A percentile compares a stretch with the other conserved stretches of the same genome.
Evolutionary conservation across 2,113 vertebrate genomes (phyloP).

Genomic region (Leptosomus discolor): DNA sequence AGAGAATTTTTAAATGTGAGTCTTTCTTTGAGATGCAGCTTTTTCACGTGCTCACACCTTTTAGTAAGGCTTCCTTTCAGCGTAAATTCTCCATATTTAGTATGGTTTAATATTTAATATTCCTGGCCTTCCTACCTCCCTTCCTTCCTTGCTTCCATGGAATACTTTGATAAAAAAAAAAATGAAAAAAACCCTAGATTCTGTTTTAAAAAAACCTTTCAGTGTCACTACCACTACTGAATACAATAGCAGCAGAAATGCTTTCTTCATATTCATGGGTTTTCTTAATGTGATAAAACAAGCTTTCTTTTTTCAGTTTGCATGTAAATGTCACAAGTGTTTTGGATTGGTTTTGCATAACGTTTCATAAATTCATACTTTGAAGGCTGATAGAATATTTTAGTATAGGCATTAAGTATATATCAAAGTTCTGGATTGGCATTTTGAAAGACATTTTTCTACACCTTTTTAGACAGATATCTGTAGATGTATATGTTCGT

Average conservation of each 20-base stretch:
- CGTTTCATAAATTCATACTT: not conserved
- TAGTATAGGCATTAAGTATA: not conserved
- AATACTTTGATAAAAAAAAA: not conserved
- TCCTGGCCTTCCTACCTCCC: not conserved
- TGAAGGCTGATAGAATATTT: not conserved
- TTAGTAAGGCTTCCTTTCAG: not conserved
- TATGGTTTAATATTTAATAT: not conserved
- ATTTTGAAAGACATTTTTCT: not conserved
- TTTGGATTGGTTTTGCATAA: not conserved
- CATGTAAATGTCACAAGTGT: not conserved
- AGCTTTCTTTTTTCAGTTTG: not conserved
- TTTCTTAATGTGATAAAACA: not conserved
- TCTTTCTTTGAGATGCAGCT: not conserved
- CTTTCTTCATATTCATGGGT: not conserved
- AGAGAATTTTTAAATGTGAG: not conserved
- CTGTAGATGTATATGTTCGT: not conserved
- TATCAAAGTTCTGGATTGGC: not conserved
- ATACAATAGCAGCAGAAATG: not conserved
- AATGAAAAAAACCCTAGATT: fast-evolving
- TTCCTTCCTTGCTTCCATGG: not conserved
- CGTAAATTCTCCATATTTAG: not conserved
- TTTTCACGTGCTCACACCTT: not conserved
- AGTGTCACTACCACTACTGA: not conserved
- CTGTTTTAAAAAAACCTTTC: not conserved
- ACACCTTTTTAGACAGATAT: not conserved